Conservation (phyloP, 2,888 invertebrate species). For the Oxystoma pomonae region DNA sequence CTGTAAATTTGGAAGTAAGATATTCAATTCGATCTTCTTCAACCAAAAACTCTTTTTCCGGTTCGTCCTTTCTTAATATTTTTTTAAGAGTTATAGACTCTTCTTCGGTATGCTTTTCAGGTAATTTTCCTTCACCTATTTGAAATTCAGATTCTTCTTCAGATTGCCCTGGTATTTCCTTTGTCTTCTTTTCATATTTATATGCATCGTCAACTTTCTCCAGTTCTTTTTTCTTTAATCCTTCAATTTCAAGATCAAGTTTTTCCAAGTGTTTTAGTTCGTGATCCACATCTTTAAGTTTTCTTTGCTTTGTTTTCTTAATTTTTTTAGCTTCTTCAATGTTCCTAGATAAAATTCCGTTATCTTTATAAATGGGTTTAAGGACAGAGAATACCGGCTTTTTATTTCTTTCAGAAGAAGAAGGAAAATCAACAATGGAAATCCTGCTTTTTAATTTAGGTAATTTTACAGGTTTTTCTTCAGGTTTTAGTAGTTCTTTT, state of each 20-base stretch:
- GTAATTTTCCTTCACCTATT: slow-evolving; percentile 48
- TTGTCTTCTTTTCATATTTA: slow-evolving; percentile 32
- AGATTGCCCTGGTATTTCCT: slow-evolving; percentile 33
- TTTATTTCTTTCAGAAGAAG: slow-evolving; percentile 35
- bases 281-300: slow-evolving; percentile 34
- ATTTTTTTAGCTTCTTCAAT: slow-evolving; percentile 46
- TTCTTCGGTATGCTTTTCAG: slow-evolving; percentile 39
- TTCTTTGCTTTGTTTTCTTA: slow-evolving; percentile 34
- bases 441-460: slow-evolving; percentile 70
- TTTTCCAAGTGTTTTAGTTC: slow-evolving; percentile 55
- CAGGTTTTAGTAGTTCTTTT: slow-evolving; percentile 29
- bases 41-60: neutral
- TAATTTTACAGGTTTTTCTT: slow-evolving; percentile 42
- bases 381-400: slow-evolving; percentile 39
- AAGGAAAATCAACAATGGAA: slow-evolving; percentile 49
- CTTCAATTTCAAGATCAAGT: slow-evolving; percentile 44
- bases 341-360: slow-evolving; percentile 49
- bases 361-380: slow-evolving; percentile 38
- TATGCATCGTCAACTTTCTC: slow-evolving; percentile 40
- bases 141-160: slow-evolving; percentile 33
- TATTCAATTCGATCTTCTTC: too few species aligned
- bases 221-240: slow-evolving; percentile 39
- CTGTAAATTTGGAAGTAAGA: too few species aligned
- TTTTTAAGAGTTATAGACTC: slow-evolving; percentile 51
- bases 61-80: slow-evolving; percentile 19